Evolutionary conservation across 2,113 vertebrate genomes (phyloP), one percentile per base, ranked within the genome.

Genomic region (Corythornis cristatus): DNA sequence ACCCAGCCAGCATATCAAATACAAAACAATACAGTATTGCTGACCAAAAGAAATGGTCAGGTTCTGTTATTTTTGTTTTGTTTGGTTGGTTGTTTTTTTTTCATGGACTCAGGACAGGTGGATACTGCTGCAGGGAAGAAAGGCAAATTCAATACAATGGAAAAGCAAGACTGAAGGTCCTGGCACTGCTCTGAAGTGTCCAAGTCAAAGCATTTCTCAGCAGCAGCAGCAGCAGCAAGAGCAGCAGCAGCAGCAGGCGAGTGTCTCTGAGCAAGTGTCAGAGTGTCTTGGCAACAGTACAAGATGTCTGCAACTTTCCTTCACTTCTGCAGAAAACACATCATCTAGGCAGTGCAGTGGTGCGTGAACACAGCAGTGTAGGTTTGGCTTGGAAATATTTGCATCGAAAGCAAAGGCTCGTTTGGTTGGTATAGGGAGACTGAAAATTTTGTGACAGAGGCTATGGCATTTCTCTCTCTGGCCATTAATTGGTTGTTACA

Each of bases 401-500:
- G 90, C 86, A 68, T 89, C 6, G 5, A 93, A 89, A 96, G 92
- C 68, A 94, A 89, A 85, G 67, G 42, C 83, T 95, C 88, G 62
- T 90, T 86, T 64, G 75, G 77, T 83, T 3, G 79, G 35, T 83
- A 67, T 93, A 67, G 86, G 82, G 83, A 97, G 79, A 57, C n/a
- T 77, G 95, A 79, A 85, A 83, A 81, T 83, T 74, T 80, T 87
- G 58, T 96, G 94, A 73, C 83, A 95, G 71, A 86, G 91, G 85
- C 92, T 96, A 46, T 94, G 90, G 85, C 92, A 96, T 97, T 96
- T 93, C 79, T 94, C 61, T 95, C 84, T 76, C 92, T 93, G 93
- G 88, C 90, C 96, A 97, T 96, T 97, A 97, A 96, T 97, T 98
- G 96, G 97, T 97, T 97, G 80, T 84, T 97, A 83, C 90, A 96